Evolutionary conservation across 2,888 invertebrate species (phyloP).

Genomic region (Ophion obscuratus): DNA sequence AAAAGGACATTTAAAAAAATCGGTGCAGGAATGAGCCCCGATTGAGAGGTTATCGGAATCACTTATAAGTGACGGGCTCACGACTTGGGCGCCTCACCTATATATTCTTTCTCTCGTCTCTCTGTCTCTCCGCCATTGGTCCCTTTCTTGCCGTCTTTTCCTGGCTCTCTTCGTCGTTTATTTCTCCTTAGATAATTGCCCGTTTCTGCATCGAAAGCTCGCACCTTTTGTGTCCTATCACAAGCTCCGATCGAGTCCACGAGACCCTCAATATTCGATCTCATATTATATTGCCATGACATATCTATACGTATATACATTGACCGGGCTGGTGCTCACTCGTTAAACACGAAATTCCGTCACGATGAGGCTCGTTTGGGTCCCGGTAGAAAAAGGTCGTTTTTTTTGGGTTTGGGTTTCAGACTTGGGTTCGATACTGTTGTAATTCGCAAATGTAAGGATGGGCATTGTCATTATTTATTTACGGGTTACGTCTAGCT

Average conservation of each 20-base stretch:
- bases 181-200: constrained; percentile 74
- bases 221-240: constrained; percentile 56
- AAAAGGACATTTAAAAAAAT: constrained; percentile 32
- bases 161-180: constrained; percentile 42
- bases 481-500: too few species aligned
- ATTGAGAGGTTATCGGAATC: constrained; percentile 83
- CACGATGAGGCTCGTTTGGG: constrained; percentile 40
- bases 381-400: neutral
- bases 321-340: constrained; percentile 3
- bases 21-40: constrained; percentile 69
- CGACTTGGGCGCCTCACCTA: constrained; percentile 80
- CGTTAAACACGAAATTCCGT: constrained; percentile 38
- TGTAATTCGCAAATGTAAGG: neutral
- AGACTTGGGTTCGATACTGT: neutral
- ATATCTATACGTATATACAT: constrained; percentile 11
- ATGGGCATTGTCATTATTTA: too few species aligned
- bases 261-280: constrained; percentile 24
- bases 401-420: neutral
- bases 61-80: constrained; percentile 81
- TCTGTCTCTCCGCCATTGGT: constrained; percentile 45
- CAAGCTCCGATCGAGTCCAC: constrained; percentile 57
- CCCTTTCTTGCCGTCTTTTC: constrained; percentile 6
- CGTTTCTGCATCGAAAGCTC: constrained; percentile 77
- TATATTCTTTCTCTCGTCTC: constrained; percentile 65
- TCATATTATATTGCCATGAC: constrained; percentile 5